A percentile compares a stretch with the other conserved stretches of the same genome.
phyloP scores from a whole-genome alignment of 2,797 vertebrate species.

The Poeciliopsis turneri region DNA sequence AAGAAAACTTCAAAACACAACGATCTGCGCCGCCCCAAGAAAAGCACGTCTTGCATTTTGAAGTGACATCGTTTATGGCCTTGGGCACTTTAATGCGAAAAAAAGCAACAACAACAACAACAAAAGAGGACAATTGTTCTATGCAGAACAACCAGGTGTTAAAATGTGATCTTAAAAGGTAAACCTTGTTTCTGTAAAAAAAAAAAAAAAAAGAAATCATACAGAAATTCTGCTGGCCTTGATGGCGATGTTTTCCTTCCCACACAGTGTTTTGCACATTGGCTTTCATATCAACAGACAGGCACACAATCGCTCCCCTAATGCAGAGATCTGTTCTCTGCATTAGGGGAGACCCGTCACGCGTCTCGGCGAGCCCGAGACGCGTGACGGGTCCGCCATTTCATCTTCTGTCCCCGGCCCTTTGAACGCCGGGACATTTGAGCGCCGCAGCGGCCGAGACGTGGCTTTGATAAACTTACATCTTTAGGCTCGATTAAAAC shows the following conservation, averaged over 20 bases:
- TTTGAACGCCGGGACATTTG: slow-evolving; percentile 70
- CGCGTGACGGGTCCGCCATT: slow-evolving; percentile 53
- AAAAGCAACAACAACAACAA: too few relatives aligned
- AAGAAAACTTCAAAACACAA: not conserved
- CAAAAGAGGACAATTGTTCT: not conserved
- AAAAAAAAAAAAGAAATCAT: not conserved
- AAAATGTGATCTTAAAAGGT: not conserved
- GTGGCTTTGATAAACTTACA: slow-evolving; percentile 81
- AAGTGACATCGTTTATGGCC: not conserved
- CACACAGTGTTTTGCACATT: slow-evolving; percentile 17
- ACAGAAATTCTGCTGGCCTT: slow-evolving; percentile 4
- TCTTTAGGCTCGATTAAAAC: slow-evolving; percentile 79
- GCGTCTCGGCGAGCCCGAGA: slow-evolving; percentile 31
- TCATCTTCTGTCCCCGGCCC: slow-evolving; percentile 56
- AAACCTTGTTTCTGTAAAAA: slow-evolving; percentile 8
- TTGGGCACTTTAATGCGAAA: not conserved
- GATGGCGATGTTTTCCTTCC: slow-evolving; percentile 18
- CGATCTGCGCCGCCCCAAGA: not conserved
- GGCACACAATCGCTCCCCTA: slow-evolving; percentile 29
- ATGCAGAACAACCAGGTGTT: not conserved
- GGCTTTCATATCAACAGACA: slow-evolving; percentile 36
- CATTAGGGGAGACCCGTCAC: too few relatives aligned
- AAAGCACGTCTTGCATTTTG: not conserved
- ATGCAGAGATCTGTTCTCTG: slow-evolving; percentile 28
- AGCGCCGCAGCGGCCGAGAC: slow-evolving; percentile 70